Evolutionary conservation across 2,888 invertebrate genomes (phyloP), one percentile per base, ranked within the genome.

Genomic region (Troglohyphantes excavatus): DNA sequence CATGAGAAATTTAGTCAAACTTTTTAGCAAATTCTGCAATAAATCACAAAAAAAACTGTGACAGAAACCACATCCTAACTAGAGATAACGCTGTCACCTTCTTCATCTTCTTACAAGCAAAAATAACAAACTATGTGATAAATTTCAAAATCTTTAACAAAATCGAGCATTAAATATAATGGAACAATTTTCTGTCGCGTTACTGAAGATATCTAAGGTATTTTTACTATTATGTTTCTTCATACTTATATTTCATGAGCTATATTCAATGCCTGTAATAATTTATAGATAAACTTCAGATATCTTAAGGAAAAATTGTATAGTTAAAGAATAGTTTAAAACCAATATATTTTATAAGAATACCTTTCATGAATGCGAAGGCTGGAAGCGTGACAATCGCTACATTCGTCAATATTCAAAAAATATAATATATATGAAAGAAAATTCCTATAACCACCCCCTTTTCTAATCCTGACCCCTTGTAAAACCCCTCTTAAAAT

Each of bases 101-200:
- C 5, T 53, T 53, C 53, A 53, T 13, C 17, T 46, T 17, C 5
- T 53, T 39, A 39, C 39, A 53, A 53, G 13, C 3, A 53, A 53
- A 53, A n/a, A 53, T 53, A 53, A 5, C 17, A 53, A 53, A 5
- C 17, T 17, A 53, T 53, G 17, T 5, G 53, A 53, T 53, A n/a
- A 53, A 53, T 53, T 53, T 53, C n/a, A 11, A 53, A 53, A 53
- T 53, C 53, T 39, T 39, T 53, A 53, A n/a, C 13, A 53, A 53
- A 53, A 53, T 53, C 53, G n/a, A 53, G 53, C 53, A 53, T 13
- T 53, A 53, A 53, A n/a, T 17, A 53, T n/a, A 53, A 53, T 53
- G n/a, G 13, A 53, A n/a, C n/a, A 11, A 39, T 39, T 39, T 39
- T 39, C 13, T 13, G 9, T 13, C 39, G 39, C 9, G 39, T 39